A percentile compares a stretch with the other conserved stretches of the same genome.
Conservation (phyloP, 2,888 invertebrate genomes). For the Caenorhabditis zanzibari region DNA sequence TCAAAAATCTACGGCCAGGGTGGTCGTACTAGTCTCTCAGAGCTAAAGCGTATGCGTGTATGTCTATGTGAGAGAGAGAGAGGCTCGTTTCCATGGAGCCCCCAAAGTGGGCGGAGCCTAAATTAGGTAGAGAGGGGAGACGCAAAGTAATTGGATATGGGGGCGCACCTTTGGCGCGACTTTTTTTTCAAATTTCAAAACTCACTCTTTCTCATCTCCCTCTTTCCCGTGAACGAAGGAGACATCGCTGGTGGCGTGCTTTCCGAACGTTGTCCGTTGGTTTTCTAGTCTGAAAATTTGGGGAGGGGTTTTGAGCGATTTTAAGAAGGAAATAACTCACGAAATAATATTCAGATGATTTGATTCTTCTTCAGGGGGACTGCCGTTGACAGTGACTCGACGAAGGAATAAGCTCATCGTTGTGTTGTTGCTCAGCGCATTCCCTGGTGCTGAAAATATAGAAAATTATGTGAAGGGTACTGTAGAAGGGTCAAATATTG, state of each 20-base stretch:
- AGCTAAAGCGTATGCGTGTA: too few relatives aligned
- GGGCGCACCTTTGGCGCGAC: too few relatives aligned
- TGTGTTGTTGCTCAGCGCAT: constrained; percentile 30
- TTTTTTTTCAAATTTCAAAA: too few relatives aligned
- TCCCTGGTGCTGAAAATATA: constrained; percentile 19
- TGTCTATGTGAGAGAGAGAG: too few relatives aligned
- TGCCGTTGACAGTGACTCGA: constrained; percentile 24
- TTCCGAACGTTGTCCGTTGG: constrained; percentile 4
- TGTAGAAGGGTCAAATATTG: neutral
- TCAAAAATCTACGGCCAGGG: neutral
- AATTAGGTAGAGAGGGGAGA: too few relatives aligned
- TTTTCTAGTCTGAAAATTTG: constrained; percentile 33
- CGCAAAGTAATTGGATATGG: too few relatives aligned
- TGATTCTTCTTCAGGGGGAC: neutral
- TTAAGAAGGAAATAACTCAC: constrained; percentile 45
- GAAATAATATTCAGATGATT: constrained; percentile 16
- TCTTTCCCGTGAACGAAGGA: neutral
- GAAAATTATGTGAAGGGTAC: neutral
- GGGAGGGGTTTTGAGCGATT: neutral
- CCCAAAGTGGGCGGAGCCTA: neutral
- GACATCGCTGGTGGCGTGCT: neutral
- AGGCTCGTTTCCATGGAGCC: neutral
- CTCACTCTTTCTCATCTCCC: constrained; percentile 10
- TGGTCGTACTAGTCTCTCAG: neutral
- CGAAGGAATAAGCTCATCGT: constrained; percentile 18